Evolutionary conservation across 1,140 invertebrate genomes (phyloP).

Genomic region (Brachionus angularis): DNA sequence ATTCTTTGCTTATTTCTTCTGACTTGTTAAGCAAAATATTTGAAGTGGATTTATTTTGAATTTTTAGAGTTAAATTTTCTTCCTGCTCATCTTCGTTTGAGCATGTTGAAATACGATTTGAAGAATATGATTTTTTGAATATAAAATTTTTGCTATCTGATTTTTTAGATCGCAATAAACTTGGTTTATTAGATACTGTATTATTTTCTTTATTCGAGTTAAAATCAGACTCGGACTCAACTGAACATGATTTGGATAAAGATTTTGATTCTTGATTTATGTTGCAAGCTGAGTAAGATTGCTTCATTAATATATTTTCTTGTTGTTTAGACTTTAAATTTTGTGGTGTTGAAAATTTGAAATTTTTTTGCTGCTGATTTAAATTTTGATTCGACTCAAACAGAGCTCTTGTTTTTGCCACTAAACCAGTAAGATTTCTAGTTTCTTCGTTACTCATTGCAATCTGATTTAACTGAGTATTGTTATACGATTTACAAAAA

Average conservation of each 20-base stretch:
- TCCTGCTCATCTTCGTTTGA: neutral
- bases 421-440: conserved; percentile 2
- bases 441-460: conserved; percentile 34
- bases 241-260: neutral
- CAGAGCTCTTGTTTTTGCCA: conserved; percentile 30
- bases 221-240: neutral
- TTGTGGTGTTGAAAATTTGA: conserved; percentile 12
- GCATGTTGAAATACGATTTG: neutral
- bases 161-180: too few relatives aligned
- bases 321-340: neutral
- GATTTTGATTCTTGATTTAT: neutral
- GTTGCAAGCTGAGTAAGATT: too few relatives aligned
- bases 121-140: conserved; percentile 14
- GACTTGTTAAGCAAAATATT: conserved; percentile 12
- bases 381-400: conserved; percentile 4
- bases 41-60: too few relatives aligned
- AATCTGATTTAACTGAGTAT: too few relatives aligned
- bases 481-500: too few relatives aligned
- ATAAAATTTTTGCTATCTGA: neutral
- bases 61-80: neutral
- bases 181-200: too few relatives aligned
- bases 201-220: conserved; percentile 24
- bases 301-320: neutral
- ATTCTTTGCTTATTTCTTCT: conserved; percentile 22
- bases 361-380: neutral